A percentile compares a stretch with the other conserved stretches of the same genome.
These are phyloP conservation scores for Semicossyphus pulcher DNA, from an alignment of 2,113 vertebrate species.

Conservation along the genomic window DNA sequence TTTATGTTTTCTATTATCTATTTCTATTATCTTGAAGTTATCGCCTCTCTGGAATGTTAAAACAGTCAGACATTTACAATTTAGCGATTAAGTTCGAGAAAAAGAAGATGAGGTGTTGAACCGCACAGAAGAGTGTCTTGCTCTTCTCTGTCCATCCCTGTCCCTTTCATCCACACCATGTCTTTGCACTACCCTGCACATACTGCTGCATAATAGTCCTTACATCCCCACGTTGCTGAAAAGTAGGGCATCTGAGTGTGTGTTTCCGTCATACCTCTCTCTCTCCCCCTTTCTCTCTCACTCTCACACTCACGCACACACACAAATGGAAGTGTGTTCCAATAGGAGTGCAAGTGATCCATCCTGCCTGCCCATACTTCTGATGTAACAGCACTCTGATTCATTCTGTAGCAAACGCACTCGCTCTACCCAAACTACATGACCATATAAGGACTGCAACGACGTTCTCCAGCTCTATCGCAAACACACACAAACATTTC, in stretches of 20 bases:
- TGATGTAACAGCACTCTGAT: conserved; percentile 84
- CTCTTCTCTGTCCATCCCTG: conserved; percentile 21
- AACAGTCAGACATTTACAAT: too few relatives aligned
- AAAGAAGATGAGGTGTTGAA: neutral
- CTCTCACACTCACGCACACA: conserved; percentile 27
- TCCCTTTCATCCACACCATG: conserved; percentile 33
- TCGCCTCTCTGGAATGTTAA: too few relatives aligned
- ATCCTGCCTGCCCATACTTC: conserved; percentile 69
- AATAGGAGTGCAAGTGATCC: conserved; percentile 67
- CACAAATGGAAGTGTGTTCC: conserved; percentile 68
- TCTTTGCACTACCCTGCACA: conserved; percentile 24
- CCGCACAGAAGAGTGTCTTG: conserved; percentile 12
- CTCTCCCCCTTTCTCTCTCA: conserved; percentile 3
- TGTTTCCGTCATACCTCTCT: conserved; percentile 44
- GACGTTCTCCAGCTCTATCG: conserved; percentile 31
- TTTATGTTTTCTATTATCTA: too few relatives aligned
- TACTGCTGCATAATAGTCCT: conserved; percentile 54
- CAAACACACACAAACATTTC: conserved; percentile 62
- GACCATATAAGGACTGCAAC: conserved; percentile 72
- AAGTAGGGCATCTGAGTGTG: conserved; percentile 73
- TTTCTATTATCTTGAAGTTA: too few relatives aligned
- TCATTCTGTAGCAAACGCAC: conserved; percentile 75
- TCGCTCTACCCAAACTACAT: conserved; percentile 67
- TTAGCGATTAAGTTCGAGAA: too few relatives aligned
- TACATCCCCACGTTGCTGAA: conserved; percentile 65